Percentiles rank a stretch among this genome's conserved stretches.
phyloP scores from a whole-genome alignment of 2,113 vertebrate genomes.

The Ptilorrhoa leucosticta region DNA sequence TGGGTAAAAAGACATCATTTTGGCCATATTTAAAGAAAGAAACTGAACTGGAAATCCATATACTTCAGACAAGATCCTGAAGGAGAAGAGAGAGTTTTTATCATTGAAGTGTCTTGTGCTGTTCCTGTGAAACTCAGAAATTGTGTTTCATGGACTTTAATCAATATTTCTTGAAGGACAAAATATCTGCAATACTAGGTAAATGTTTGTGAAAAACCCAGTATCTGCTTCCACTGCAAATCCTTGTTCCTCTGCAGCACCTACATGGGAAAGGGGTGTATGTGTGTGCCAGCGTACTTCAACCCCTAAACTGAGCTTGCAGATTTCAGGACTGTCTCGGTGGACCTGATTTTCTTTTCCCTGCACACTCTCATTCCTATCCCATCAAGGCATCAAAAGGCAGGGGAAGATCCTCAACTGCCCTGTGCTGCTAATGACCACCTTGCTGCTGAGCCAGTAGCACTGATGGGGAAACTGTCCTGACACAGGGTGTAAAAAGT shows the following conservation, averaged over 20 bases:
- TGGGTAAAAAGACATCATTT: not conserved
- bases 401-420: not conserved
- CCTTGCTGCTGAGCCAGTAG: not conserved
- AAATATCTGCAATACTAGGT: not conserved
- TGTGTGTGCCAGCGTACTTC: not conserved
- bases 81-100: not conserved
- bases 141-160: not conserved
- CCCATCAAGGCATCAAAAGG: not conserved
- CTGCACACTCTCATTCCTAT: not conserved
- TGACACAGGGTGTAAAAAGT: not conserved
- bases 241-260: not conserved
- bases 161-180: not conserved
- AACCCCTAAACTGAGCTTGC: not conserved
- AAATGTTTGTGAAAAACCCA: not conserved
- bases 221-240: not conserved
- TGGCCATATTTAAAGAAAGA: not conserved
- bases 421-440: not conserved
- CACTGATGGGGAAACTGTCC: not conserved
- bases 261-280: not conserved
- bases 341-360: not conserved
- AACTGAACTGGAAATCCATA: not conserved
- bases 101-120: not conserved
- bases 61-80: not conserved
- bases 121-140: not conserved
- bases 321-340: not conserved